A percentile compares a stretch with the other conserved stretches of the same genome.
These are phyloP conservation scores for Halcyon smyrnensis DNA, from an alignment of 2,797 vertebrate species.

Conservation along the genomic window DNA sequence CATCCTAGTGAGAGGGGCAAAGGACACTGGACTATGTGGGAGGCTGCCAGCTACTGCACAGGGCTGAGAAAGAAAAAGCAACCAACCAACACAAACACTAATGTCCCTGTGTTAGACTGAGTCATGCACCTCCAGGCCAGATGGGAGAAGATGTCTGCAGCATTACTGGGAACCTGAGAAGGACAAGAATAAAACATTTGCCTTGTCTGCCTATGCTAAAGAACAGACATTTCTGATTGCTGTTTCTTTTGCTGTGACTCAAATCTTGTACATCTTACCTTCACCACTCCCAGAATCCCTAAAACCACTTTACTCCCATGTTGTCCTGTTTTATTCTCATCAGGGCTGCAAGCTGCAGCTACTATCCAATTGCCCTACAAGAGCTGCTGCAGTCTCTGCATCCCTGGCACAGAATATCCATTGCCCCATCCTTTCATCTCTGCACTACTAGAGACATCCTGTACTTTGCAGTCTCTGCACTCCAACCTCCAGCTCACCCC, in stretches of 20 bases:
- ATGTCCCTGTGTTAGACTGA: background rate
- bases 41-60: background rate
- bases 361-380: no score
- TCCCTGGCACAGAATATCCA: background rate
- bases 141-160: background rate
- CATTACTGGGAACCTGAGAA: rapidly evolving
- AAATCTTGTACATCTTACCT: background rate
- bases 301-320: background rate
- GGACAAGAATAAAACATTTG: background rate
- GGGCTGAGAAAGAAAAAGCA: background rate
- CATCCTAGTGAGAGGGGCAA: background rate
- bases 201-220: background rate
- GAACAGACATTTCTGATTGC: background rate
- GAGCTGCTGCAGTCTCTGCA: background rate
- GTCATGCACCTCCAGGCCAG: background rate
- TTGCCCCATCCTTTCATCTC: background rate
- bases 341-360: background rate
- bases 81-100: background rate
- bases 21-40: background rate
- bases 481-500: background rate
- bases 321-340: background rate
- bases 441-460: background rate
- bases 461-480: background rate
- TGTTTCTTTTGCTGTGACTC: background rate
- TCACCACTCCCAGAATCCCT: background rate